Base-by-base conservation (phyloP, 2,888 invertebrate genomes). In the Diarsia brunnea region DNA sequence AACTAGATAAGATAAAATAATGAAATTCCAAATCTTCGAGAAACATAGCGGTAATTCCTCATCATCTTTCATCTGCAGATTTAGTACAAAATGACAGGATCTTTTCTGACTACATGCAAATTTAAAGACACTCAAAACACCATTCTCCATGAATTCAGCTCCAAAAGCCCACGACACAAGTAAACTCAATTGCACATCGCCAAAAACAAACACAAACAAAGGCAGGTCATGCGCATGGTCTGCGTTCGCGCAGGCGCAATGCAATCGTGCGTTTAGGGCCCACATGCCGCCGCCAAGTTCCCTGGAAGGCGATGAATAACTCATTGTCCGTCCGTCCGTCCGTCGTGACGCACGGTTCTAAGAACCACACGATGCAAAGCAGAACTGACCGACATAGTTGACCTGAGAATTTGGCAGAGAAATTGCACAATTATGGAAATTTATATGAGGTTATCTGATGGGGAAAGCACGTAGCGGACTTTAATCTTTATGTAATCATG, bases 231-330 rank as follows among this genome's bases (percentile, higher is more conserved):
- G 92, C 93, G 93, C 91, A 87, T 90, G 89, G 89, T 79, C 90
- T 90, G 91, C 85, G 87, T 87, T 89, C 87, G 90, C 86, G 90
- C 89, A 84, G 87, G 89, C 88, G 90, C 91, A 91, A 88, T 90
- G 95, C 93, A 95, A 95, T 95, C 95, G 95, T 95, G 95, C 95
- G 95, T 95, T 93, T 92, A 94, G 94, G 92, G 92, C 93, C 87
- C 95, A 94, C 94, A 94, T 94, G 95, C 95, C 95, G 95, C 95
- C 95, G 95, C 91, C 93, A 91, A 92, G 91, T 94, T 96, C 95
- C 95, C 88, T 90, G 95, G 96, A 96, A 96, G 92, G 92, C 95
- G 93, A 96, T 96, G 96, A 96, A 96, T 96, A 96, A 96, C 95
- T 94, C 96, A 96, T 96, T 96, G 96, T 96, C 94, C 91, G 94